phyloP scores from a whole-genome alignment of 2,888 invertebrate species.

The Trissonchulus latispiculum region DNA sequence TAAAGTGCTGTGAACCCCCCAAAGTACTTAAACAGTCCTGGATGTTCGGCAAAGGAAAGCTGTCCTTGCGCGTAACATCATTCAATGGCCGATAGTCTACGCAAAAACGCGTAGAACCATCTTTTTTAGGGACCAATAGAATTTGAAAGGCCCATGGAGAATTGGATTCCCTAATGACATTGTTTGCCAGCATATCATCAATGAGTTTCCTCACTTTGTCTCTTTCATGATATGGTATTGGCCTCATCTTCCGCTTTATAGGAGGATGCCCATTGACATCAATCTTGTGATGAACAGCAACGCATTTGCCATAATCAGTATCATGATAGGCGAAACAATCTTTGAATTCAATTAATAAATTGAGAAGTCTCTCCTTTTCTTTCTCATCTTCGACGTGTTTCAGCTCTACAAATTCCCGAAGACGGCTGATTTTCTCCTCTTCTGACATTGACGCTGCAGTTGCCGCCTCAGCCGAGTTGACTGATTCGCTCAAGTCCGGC shows the following conservation, averaged over 20 bases:
- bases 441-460: not conserved
- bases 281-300: not conserved
- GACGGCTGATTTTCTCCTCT: not conserved
- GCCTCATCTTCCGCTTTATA: not conserved
- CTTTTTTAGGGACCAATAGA: not conserved
- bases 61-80: not conserved
- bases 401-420: not conserved
- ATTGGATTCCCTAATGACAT: not conserved
- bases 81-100: not conserved
- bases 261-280: not conserved
- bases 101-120: not conserved
- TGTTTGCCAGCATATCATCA: not conserved
- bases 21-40: not conserved
- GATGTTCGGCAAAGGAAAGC: conserved; percentile 1
- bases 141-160: not conserved
- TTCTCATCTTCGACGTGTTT: not conserved
- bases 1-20: conserved; percentile 16
- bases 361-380: not conserved
- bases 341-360: not conserved
- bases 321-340: not conserved
- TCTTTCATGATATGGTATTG: not conserved
- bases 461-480: not conserved
- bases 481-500: not conserved
- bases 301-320: not conserved
- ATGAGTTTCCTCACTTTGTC: not conserved